These are phyloP conservation scores for Blennius ocellaris DNA, from an alignment of 2,113 vertebrate genomes.

Conservation along the genomic window DNA sequence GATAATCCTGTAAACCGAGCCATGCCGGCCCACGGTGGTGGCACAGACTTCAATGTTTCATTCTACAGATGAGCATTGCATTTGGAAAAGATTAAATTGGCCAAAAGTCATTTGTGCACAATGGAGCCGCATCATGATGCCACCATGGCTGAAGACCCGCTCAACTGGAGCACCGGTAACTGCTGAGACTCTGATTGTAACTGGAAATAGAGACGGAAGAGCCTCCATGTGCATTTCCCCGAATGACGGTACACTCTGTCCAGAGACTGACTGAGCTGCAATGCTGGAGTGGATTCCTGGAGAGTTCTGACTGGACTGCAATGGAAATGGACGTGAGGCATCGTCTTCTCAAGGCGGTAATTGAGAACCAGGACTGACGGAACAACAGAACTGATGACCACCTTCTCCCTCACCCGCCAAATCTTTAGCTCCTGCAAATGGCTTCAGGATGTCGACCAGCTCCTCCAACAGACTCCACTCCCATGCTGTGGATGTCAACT, in stretches of 20 bases:
- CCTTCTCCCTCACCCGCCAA: background rate
- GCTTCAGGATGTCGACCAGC: constrained; percentile 6
- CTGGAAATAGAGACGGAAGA: too few species aligned
- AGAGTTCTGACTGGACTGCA: constrained; percentile 15
- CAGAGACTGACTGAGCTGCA: too few species aligned
- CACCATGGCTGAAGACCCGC: too few species aligned
- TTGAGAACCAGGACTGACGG: constrained; percentile 7
- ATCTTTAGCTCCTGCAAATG: constrained; percentile 21
- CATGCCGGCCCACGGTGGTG: too few species aligned
- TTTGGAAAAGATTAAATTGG: constrained; percentile 20
- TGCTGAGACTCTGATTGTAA: too few species aligned
- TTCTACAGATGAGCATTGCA: background rate
- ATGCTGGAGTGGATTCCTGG: constrained; percentile 1
- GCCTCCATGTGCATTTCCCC: too few species aligned
- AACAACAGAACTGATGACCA: constrained; percentile 27
- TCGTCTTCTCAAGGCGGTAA: constrained; percentile 26
- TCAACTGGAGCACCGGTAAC: too few species aligned
- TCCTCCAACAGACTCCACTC: constrained; percentile 16
- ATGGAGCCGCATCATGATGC: background rate
- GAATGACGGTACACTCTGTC: too few species aligned
- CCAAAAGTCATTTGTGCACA: constrained; percentile 19
- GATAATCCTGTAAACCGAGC: too few species aligned
- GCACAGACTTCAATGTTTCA: background rate
- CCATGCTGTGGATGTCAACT: constrained; percentile 2
- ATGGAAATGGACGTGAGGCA: constrained; percentile 20